phyloP scores from a whole-genome alignment of 2,113 vertebrate species.

The Pitta sordida region DNA sequence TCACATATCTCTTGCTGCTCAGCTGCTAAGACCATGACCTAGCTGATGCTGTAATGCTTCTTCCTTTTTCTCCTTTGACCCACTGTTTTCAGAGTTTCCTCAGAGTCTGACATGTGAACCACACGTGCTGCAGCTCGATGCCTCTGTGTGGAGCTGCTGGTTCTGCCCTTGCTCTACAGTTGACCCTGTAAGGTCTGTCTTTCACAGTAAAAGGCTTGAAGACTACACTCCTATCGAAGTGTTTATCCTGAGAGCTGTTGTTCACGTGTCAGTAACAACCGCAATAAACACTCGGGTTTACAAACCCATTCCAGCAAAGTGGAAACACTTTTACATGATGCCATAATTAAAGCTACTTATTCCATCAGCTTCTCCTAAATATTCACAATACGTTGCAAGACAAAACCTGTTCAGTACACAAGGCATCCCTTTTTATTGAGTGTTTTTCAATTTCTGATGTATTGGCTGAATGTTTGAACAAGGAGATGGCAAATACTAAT shows the following conservation, averaged over 20 bases:
- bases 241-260: neutral
- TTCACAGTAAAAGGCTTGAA: neutral
- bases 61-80: constrained; percentile 44
- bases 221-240: neutral
- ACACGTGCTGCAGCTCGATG: neutral
- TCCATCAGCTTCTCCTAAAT: neutral
- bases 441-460: neutral
- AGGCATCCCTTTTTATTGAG: neutral
- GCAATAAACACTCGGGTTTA: neutral
- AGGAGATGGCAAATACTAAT: neutral
- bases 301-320: neutral
- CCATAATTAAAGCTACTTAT: neutral
- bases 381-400: neutral
- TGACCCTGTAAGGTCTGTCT: constrained; percentile 45
- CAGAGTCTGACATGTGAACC: neutral
- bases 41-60: constrained; percentile 10
- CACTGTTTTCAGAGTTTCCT: constrained; percentile 14
- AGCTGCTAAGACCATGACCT: constrained; percentile 20
- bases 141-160: neutral
- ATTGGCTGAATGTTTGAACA: neutral
- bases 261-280: neutral
- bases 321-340: neutral
- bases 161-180: constrained; percentile 6
- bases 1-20: neutral
- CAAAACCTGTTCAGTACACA: neutral